Percentiles rank a stretch among this genome's conserved stretches.
Evolutionary conservation across 2,888 invertebrate species (phyloP).

Genomic region (Tromatobia lineatoria): DNA sequence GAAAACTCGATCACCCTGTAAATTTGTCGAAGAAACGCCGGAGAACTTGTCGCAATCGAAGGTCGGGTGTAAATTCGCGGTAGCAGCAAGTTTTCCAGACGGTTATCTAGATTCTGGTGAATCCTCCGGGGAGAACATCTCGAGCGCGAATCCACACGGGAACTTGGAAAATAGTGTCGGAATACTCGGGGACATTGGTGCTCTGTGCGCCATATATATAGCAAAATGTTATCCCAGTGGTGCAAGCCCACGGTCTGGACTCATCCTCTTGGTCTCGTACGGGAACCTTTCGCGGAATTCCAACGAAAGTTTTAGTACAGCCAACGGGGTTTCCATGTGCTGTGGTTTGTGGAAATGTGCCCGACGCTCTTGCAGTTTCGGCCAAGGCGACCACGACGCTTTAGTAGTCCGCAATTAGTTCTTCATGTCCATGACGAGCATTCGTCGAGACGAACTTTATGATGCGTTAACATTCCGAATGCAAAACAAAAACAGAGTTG

Average conservation of each 20-base stretch:
- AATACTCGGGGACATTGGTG: slow-evolving; percentile 48
- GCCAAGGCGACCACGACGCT: slow-evolving; percentile 5
- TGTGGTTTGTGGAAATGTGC: slow-evolving; percentile 60
- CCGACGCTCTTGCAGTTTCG: slow-evolving; percentile 29
- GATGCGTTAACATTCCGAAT: not conserved
- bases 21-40: slow-evolving; percentile 41
- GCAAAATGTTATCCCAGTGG: slow-evolving; percentile 30
- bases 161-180: slow-evolving; percentile 44
- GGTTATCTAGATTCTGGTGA: slow-evolving; percentile 59
- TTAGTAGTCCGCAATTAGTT: slow-evolving; percentile 48
- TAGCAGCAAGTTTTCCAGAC: slow-evolving; percentile 41
- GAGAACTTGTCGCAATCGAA: slow-evolving; percentile 35
- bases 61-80: slow-evolving; percentile 9
- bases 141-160: slow-evolving; percentile 73
- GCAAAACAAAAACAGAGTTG: not conserved
- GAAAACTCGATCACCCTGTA: slow-evolving; percentile 35
- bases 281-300: slow-evolving; percentile 47
- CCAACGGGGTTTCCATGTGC: slow-evolving; percentile 53
- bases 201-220: slow-evolving; percentile 13
- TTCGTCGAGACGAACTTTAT: not conserved
- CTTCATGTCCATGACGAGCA: slow-evolving; percentile 37
- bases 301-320: slow-evolving; percentile 46
- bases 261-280: slow-evolving; percentile 1
- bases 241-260: not conserved
- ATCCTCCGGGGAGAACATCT: slow-evolving; percentile 77